A percentile compares a stretch with the other conserved stretches of the same genome.
phyloP scores from a whole-genome alignment of 2,113 vertebrate species.

The Gila orcuttii region DNA sequence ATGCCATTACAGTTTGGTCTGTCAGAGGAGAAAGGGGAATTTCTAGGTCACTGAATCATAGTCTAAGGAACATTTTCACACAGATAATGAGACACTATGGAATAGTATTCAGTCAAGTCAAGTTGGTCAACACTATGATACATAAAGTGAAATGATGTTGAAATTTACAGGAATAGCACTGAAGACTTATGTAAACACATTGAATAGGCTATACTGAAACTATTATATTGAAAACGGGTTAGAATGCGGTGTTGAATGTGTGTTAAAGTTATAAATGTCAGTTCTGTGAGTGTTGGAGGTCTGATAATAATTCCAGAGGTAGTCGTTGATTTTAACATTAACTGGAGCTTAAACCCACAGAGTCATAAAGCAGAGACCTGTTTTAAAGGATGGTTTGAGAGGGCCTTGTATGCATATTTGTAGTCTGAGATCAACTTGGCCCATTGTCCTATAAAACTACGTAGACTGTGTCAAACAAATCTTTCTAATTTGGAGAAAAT shows the following conservation, averaged over 20 bases:
- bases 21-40: neutral
- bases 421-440: constrained; percentile 56
- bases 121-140: neutral
- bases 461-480: constrained; percentile 39
- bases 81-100: neutral
- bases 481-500: constrained; percentile 64
- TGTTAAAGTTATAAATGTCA: constrained; percentile 1
- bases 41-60: constrained; percentile 37
- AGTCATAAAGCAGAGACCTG: constrained; percentile 38
- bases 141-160: neutral
- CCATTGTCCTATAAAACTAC: constrained; percentile 30
- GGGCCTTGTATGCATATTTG: constrained; percentile 35
- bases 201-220: neutral
- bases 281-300: neutral
- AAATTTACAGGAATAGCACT: neutral
- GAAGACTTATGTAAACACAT: neutral
- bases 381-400: constrained; percentile 33
- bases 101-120: neutral
- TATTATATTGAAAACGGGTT: neutral
- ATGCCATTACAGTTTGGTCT: constrained; percentile 13
- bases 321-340: constrained; percentile 25
- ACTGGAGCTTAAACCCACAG: constrained; percentile 18
- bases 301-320: constrained; percentile 3
- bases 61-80: neutral
- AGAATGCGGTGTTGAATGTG: neutral